Base-by-base conservation (phyloP, 2,888 invertebrate species). In the Coleophora flavipennella region DNA sequence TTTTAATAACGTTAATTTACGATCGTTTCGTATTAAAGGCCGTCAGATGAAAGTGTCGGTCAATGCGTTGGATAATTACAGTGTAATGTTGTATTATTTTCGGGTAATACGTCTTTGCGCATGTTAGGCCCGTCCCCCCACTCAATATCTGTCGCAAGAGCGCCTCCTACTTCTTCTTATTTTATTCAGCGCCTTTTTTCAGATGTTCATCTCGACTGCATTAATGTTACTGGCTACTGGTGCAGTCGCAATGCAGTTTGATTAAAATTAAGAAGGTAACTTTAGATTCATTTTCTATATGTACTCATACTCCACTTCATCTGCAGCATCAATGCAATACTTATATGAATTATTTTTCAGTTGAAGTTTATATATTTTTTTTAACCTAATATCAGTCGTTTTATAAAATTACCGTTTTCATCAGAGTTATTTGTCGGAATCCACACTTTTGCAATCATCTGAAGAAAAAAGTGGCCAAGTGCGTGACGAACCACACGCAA, bases 121-220 rank as follows among this genome's bases (percentile, higher is more conserved):
- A 85, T 81, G 77, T 62, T 78, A 79, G 59, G 83, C 78, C 83
- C 85, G 69, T 74, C 84, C 84, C 84, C 79, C 83, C 62, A 85
- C 84, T 85, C 84, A 83, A 85, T 84, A 85, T 83, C 81, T 78
- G 83, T 84, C 85, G 73, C 67, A 58, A 57, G 67, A 73, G 72
- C 76, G 70, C 83, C 83, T 83, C 83, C 81, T 84, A 78, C 79
- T 80, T 79, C 66, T 77, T 77, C 67, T 83, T 81, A 77, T 81
- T 81, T 81, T 80, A 78, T 77, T 79, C 75, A 70, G 71, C 60
- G 58, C 57, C 60, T 69, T 75, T 78, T 76, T 71, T 76, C 71
- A 60, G 65, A 61, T 59, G 68, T 63, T 69, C 66, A 67, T 76
- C 72, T 72, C 61, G 51, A 64, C 80, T 80, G 80, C 79, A 80